phyloP scores from a whole-genome alignment of 2,113 vertebrate species.

The Colossoma macropomum region DNA sequence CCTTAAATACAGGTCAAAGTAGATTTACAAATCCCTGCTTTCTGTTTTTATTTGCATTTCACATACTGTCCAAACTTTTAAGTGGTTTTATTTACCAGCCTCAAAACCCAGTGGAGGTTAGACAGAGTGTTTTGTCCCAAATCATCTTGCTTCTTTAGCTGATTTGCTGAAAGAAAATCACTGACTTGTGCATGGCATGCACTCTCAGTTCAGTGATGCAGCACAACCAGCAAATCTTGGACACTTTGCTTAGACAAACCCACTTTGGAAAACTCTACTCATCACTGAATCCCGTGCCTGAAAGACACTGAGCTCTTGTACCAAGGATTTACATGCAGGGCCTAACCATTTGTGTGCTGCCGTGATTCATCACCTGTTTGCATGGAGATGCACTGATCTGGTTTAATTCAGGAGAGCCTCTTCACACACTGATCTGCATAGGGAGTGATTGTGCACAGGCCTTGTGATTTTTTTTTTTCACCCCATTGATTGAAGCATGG shows the following conservation, averaged over 20 bases:
- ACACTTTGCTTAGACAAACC: neutral
- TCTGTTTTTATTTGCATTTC: too few relatives aligned
- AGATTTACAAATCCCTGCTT: too few relatives aligned
- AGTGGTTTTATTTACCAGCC: neutral
- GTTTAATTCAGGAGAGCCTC: slow-evolving; percentile 36
- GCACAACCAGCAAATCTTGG: neutral
- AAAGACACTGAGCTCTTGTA: neutral
- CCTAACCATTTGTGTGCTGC: neutral
- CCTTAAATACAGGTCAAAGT: too few relatives aligned
- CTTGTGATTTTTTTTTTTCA: slow-evolving; percentile 25
- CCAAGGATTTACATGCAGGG: neutral
- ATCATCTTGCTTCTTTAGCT: neutral
- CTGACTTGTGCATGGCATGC: neutral
- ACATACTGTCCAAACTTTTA: too few relatives aligned
- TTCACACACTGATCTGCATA: slow-evolving; percentile 32
- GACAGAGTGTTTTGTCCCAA: neutral
- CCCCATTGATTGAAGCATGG: slow-evolving; percentile 54
- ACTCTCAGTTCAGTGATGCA: slow-evolving; percentile 7
- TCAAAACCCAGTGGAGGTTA: neutral
- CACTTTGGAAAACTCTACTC: neutral
- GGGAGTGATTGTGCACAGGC: slow-evolving; percentile 28
- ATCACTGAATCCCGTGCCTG: slow-evolving; percentile 8
- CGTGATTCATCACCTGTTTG: slow-evolving; percentile 15
- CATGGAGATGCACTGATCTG: slow-evolving; percentile 12
- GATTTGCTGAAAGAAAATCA: neutral